Evolutionary conservation across 2,113 vertebrate species (phyloP).

Genomic region (Hucho hucho): DNA sequence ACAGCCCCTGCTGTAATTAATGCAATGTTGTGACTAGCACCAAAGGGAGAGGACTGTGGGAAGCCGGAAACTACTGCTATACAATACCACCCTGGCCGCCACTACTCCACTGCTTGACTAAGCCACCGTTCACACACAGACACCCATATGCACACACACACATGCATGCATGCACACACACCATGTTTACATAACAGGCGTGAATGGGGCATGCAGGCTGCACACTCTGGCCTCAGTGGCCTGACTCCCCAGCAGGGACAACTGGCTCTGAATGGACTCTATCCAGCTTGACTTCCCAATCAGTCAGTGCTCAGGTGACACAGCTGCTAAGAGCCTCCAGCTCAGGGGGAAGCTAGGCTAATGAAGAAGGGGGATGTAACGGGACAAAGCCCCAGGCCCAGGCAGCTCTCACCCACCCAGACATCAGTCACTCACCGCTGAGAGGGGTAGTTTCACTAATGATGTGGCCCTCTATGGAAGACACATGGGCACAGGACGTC

Average conservation of each 20-base stretch:
- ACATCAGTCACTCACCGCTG: conserved; percentile 18
- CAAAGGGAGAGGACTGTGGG: conserved; percentile 38
- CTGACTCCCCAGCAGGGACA: conserved; percentile 18
- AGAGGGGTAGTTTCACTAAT: neutral
- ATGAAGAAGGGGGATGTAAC: neutral
- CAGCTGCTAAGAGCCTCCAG: conserved; percentile 17
- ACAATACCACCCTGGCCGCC: conserved; percentile 23
- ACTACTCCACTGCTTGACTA: conserved; percentile 8
- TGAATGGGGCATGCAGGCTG: conserved; percentile 21
- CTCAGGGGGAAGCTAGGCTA: conserved; percentile 6
- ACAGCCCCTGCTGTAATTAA: conserved; percentile 56
- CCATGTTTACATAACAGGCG: conserved; percentile 33
- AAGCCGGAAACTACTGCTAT: conserved; percentile 35
- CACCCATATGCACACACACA: conserved; percentile 12
- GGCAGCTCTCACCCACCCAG: conserved; percentile 20
- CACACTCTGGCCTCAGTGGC: conserved; percentile 22
- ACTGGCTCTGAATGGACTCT: conserved; percentile 38
- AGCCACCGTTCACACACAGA: conserved; percentile 28
- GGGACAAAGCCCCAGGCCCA: conserved; percentile 20
- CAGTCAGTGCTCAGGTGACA: conserved; percentile 26
- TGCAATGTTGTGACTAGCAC: conserved; percentile 57
- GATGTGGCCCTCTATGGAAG: neutral
- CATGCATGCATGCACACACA: neutral
- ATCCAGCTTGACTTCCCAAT: conserved; percentile 18
- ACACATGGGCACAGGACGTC: neutral